These are phyloP conservation scores for Agrotis puta DNA, from an alignment of 2,888 invertebrate species.

Conservation along the genomic window DNA sequence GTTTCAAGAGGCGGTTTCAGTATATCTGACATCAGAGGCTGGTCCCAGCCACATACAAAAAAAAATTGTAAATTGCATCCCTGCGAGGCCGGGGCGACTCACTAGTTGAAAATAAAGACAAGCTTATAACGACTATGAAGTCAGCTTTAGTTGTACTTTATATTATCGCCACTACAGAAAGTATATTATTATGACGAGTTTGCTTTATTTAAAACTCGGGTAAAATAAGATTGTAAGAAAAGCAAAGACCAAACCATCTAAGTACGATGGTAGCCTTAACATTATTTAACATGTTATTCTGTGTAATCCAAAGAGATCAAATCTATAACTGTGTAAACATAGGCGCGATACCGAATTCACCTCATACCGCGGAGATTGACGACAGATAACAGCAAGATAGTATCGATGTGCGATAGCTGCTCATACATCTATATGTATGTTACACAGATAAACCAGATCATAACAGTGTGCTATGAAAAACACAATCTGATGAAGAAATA, in stretches of 20 bases:
- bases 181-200: neutral
- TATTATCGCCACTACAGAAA: no score
- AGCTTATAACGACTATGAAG: no score
- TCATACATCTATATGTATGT: constrained; percentile 22
- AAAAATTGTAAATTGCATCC: no score
- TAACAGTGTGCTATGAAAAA: constrained; percentile 5
- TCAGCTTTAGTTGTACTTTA: no score
- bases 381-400: constrained; percentile 31
- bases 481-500: constrained; percentile 9
- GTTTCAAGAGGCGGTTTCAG: no score
- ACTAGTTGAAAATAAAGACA: no score
- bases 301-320: constrained; percentile 4
- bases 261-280: no score
- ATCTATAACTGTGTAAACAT: constrained; percentile 8
- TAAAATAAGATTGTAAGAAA: neutral
- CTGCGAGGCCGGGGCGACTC: no score
- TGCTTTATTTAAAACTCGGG: neutral
- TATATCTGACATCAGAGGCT: no score
- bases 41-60: no score
- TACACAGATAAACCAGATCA: constrained; percentile 34
- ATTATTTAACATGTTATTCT: constrained; percentile 8
- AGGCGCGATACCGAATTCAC: constrained; percentile 26
- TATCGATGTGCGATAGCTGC: constrained; percentile 8
- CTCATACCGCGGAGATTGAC: constrained; percentile 10
- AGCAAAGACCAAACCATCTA: no score